Evolutionary conservation across 2,888 invertebrate genomes (phyloP).

Genomic region (Platerodrilus igneus): DNA sequence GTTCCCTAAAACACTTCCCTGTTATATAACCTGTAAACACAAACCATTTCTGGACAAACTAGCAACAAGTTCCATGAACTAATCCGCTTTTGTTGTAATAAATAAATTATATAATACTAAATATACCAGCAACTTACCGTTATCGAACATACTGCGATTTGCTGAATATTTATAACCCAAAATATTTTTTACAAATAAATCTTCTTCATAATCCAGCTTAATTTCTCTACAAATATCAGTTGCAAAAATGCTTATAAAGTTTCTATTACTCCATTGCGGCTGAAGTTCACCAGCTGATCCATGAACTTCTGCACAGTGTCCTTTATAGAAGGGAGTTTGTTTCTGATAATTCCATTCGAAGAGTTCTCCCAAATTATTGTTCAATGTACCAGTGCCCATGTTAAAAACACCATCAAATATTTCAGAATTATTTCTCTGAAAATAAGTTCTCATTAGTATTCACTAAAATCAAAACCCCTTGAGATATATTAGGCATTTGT

Average conservation of each 20-base stretch:
- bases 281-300: conserved; percentile 80
- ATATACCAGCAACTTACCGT: no score
- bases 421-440: conserved; percentile 73
- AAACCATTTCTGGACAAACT: no score
- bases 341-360: conserved; percentile 70
- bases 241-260: conserved; percentile 59
- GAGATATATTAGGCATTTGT: no score
- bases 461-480: no score
- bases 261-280: conserved; percentile 59
- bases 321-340: conserved; percentile 51
- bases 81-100: no score
- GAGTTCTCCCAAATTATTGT: conserved; percentile 64
- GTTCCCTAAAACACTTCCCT: no score
- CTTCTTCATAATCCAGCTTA: conserved; percentile 57
- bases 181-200: conserved; percentile 55
- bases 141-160: conserved; percentile 61
- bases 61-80: no score
- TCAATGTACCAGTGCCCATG: conserved; percentile 67
- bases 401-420: conserved; percentile 71
- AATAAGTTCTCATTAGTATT: no score
- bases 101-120: no score
- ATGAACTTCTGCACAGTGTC: conserved; percentile 56
- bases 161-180: conserved; percentile 63
- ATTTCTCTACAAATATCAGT: conserved; percentile 72
- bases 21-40: no score